Percentiles rank a stretch among this genome's conserved stretches.
Evolutionary conservation across 2,888 invertebrate species (phyloP).

Genomic region (Sussaba pulchella): DNA sequence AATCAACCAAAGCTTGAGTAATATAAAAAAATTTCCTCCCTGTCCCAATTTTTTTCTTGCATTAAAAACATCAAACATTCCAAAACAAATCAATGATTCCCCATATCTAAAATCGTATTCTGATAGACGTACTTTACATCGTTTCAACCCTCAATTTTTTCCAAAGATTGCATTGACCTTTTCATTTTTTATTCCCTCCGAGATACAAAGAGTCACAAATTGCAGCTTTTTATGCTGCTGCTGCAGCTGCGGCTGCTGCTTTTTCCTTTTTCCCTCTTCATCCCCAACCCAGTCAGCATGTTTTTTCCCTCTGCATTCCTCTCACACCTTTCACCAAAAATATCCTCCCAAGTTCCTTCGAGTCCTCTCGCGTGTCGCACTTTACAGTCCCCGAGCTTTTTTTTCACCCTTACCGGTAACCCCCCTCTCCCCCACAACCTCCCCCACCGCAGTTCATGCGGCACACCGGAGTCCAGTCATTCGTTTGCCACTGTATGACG

Average conservation of each 20-base stretch:
- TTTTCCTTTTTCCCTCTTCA: neutral
- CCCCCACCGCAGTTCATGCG: conserved; percentile 28
- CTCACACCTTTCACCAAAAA: conserved; percentile 1
- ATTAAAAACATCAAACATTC: too few species aligned
- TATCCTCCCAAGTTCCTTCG: conserved; percentile 22
- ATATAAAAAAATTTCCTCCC: too few species aligned
- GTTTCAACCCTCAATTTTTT: too few species aligned
- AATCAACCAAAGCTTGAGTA: too few species aligned
- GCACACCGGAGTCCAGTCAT: conserved; percentile 23
- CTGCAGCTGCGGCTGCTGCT: neutral
- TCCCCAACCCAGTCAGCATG: neutral
- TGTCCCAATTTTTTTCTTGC: too few species aligned
- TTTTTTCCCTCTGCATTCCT: conserved; percentile 1
- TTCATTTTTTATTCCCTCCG: too few species aligned
- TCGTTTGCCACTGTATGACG: conserved; percentile 39
- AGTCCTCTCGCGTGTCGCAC: neutral
- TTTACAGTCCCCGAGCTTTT: conserved; percentile 11
- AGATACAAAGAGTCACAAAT: neutral
- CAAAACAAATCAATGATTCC: too few species aligned
- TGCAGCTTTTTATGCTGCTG: neutral
- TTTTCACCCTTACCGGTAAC: conserved; percentile 7
- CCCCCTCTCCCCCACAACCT: conserved; percentile 15
- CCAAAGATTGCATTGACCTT: too few species aligned
- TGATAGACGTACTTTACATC: too few species aligned
- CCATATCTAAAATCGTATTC: too few species aligned